Evolutionary conservation across 92 coral and sea anemone species (phyloP).

Genomic region (Pocillopora grandis): DNA sequence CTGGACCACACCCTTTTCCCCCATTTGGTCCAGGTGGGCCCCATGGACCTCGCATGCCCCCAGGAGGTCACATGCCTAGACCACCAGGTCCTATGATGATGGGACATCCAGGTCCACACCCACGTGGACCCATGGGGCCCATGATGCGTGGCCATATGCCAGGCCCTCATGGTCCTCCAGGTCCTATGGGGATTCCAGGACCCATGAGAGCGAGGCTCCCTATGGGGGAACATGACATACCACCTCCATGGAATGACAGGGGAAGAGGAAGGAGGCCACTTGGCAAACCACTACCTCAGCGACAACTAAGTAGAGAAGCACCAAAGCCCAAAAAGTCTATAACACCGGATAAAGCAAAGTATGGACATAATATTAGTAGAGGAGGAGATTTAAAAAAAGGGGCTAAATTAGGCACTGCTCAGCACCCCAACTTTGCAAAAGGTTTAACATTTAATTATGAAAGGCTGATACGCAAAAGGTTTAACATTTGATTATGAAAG

Average conservation of each 20-base stretch:
- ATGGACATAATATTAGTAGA: neutral
- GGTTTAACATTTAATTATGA: no score
- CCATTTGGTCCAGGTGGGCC: constrained; percentile 83
- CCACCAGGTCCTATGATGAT: constrained; percentile 69
- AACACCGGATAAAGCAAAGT: constrained; percentile 18
- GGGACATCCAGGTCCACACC: constrained; percentile 59
- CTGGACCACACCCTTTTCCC: constrained; percentile 58
- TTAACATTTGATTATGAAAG: no score
- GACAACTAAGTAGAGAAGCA: constrained; percentile 22
- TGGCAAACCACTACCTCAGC: constrained; percentile 20
- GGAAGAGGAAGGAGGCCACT: constrained; percentile 37
- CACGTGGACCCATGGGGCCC: constrained; percentile 64
- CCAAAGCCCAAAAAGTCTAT: neutral
- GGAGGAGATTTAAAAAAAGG: no score
- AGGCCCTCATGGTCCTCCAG: constrained; percentile 64
- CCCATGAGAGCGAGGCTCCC: constrained; percentile 62
- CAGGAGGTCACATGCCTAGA: constrained; percentile 67
- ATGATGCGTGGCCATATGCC: constrained; percentile 77
- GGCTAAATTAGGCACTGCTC: no score
- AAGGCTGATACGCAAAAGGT: no score
- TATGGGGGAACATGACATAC: constrained; percentile 19
- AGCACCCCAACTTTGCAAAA: no score
- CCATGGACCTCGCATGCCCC: constrained; percentile 64
- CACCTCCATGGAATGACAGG: constrained; percentile 51
- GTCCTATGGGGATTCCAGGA: constrained; percentile 61